phyloP scores from a whole-genome alignment of 2,888 invertebrate species.

The Zaprionus lineosus region DNA sequence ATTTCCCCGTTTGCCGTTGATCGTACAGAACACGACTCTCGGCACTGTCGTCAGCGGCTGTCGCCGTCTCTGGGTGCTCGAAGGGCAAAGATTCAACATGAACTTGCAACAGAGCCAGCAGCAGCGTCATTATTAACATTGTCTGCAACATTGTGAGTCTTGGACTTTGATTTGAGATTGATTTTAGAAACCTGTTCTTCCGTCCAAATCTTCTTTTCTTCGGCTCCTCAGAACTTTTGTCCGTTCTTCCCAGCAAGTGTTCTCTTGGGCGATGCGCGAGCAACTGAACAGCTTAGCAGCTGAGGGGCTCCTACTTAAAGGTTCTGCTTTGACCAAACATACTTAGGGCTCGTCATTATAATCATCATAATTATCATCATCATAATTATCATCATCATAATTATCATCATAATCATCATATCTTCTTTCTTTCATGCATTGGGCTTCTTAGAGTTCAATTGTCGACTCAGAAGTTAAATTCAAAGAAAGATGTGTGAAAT shows the following conservation, averaged over 20 bases:
- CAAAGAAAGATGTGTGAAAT: too few species aligned
- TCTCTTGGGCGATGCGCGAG: conserved; percentile 40
- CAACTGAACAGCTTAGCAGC: conserved; percentile 46
- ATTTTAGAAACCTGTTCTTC: conserved; percentile 48
- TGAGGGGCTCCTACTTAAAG: conserved; percentile 61
- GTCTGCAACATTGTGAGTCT: conserved; percentile 37
- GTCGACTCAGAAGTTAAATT: too few species aligned
- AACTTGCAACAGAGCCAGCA: conserved; percentile 30
- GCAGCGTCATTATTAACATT: conserved; percentile 27
- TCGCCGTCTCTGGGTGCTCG: conserved; percentile 31
- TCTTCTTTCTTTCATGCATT: too few species aligned
- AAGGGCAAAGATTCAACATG: conserved; percentile 36
- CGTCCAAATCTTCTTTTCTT: too few species aligned
- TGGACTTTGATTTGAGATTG: conserved; percentile 20
- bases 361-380: too few species aligned
- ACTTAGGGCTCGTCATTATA: too few species aligned
- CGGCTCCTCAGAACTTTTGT: background rate
- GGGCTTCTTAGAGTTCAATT: too few species aligned
- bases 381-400: too few species aligned
- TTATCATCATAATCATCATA: too few species aligned
- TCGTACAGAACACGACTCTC: conserved; percentile 83
- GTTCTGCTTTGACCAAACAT: conserved; percentile 23
- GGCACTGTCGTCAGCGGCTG: conserved; percentile 14
- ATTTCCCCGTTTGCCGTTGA: conserved; percentile 90
- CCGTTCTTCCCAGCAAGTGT: conserved; percentile 35